phyloP scores from a whole-genome alignment of 2,888 invertebrate genomes.

The Acrobasis consociella region DNA sequence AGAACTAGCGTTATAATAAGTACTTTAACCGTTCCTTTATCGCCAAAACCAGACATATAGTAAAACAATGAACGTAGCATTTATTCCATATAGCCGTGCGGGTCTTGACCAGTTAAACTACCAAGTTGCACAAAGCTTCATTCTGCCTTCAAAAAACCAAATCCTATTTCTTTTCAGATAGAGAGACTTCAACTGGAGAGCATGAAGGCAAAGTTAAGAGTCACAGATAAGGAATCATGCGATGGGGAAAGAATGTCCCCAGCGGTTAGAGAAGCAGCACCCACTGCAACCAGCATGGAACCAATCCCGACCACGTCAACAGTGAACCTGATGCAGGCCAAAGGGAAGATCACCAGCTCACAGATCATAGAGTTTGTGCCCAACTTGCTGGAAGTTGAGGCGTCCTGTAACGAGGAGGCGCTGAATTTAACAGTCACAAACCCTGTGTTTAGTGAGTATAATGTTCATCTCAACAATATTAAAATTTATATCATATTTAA shows the following conservation, averaged over 20 bases:
- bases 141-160: no score
- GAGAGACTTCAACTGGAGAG: constrained; percentile 66
- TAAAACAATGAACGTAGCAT: no score
- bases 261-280: background rate
- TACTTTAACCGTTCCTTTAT: no score
- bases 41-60: no score
- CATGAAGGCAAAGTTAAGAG: constrained; percentile 32
- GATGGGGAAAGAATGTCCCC: constrained; percentile 6
- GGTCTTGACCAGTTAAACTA: no score
- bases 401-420: constrained; percentile 51
- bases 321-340: constrained; percentile 38
- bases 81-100: no score
- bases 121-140: no score
- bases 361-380: constrained; percentile 14
- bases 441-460: constrained; percentile 49
- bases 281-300: background rate
- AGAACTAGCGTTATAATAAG: no score
- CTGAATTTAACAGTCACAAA: constrained; percentile 51
- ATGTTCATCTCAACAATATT: background rate
- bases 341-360: constrained; percentile 4
- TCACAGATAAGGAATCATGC: background rate
- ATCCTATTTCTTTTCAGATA: constrained; percentile 47
- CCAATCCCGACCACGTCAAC: constrained; percentile 30
- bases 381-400: constrained; percentile 37
- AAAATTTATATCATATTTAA: no score